Percentiles rank a stretch among this genome's conserved stretches.
Evolutionary conservation across 2,888 invertebrate species (phyloP).

Genomic region (Sipunculus nudus): DNA sequence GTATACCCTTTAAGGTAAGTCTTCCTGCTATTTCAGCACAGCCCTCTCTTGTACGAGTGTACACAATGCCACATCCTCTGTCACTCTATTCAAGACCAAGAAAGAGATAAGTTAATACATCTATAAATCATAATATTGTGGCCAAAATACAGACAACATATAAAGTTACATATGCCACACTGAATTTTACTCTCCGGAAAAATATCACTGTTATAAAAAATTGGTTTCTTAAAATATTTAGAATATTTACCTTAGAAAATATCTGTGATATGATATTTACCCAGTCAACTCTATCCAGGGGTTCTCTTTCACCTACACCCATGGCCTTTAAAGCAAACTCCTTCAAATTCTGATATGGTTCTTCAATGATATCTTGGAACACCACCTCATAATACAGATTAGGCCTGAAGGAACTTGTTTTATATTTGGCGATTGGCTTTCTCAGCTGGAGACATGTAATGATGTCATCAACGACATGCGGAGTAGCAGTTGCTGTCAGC

Average conservation of each 20-base stretch:
- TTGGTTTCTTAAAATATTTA: no score
- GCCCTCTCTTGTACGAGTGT: slow-evolving; percentile 91
- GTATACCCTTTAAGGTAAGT: slow-evolving; percentile 74
- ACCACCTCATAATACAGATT: slow-evolving; percentile 91
- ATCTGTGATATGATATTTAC: slow-evolving; percentile 23
- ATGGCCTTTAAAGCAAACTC: slow-evolving; percentile 54
- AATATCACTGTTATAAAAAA: no score
- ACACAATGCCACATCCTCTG: slow-evolving; percentile 85
- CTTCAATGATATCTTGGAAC: slow-evolving; percentile 82
- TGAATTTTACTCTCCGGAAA: no score
- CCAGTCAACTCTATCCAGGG: slow-evolving; percentile 28
- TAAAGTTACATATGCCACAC: no score
- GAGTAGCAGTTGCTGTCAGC: slow-evolving; percentile 92
- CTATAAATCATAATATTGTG: no score
- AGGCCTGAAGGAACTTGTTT: slow-evolving; percentile 76
- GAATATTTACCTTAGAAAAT: no score
- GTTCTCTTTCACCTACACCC: slow-evolving; percentile 29
- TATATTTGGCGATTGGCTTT: slow-evolving; percentile 78
- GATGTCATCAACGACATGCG: slow-evolving; percentile 58
- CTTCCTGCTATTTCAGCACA: slow-evolving; percentile 85
- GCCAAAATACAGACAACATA: no score
- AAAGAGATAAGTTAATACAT: not conserved
- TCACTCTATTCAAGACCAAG: slow-evolving; percentile 42
- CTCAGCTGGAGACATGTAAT: slow-evolving; percentile 65
- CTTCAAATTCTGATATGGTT: slow-evolving; percentile 82